A percentile compares a stretch with the other conserved stretches of the same genome.
Evolutionary conservation across 1,140 invertebrate genomes (phyloP).

Genomic region (Zaprionus tsacasi): DNA sequence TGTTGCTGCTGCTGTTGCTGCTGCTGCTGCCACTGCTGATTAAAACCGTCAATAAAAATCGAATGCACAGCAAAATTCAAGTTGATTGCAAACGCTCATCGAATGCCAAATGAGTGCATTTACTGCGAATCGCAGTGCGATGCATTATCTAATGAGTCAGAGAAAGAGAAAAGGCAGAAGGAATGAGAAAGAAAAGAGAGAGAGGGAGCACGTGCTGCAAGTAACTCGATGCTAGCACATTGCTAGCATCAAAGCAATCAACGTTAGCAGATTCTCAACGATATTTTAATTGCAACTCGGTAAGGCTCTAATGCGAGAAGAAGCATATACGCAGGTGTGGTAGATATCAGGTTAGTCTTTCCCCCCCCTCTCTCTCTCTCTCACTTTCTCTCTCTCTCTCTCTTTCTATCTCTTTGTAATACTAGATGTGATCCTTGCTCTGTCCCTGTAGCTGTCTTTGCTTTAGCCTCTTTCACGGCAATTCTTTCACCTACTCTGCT

Average conservation of each 20-base stretch:
- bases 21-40: slow-evolving; percentile 64
- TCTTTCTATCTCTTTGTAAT: neutral
- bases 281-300: neutral
- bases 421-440: too few relatives aligned
- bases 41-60: slow-evolving; percentile 82
- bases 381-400: neutral
- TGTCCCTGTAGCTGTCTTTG: too few relatives aligned
- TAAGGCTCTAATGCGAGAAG: neutral
- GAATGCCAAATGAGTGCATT: slow-evolving; percentile 77
- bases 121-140: slow-evolving; percentile 62
- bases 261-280: slow-evolving; percentile 17
- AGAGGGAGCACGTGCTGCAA: neutral
- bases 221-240: slow-evolving; percentile 3
- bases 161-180: neutral
- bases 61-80: slow-evolving; percentile 69
- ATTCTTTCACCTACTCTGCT: too few relatives aligned
- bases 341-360: neutral
- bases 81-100: slow-evolving; percentile 70
- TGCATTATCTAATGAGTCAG: slow-evolving; percentile 49
- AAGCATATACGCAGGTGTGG: neutral
- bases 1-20: neutral
- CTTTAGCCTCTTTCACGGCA: too few relatives aligned
- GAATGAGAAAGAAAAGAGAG: neutral
- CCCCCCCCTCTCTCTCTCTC: neutral
- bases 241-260: slow-evolving; percentile 16